Conservation (phyloP, 2,888 invertebrate species). For the Pristionchus fissidentatus region DNA sequence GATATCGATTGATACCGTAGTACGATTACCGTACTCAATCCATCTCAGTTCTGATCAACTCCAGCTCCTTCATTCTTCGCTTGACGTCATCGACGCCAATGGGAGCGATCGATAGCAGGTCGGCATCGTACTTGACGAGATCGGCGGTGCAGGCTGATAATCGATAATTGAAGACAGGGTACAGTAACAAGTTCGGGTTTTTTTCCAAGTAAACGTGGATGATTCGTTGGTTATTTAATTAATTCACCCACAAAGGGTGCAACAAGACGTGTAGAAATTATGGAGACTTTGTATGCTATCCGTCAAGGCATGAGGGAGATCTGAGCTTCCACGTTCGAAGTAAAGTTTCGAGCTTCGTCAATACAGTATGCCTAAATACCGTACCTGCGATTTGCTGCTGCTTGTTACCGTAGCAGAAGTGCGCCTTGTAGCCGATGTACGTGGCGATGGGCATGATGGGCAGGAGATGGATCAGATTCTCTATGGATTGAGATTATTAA, state of each 20-base stretch:
- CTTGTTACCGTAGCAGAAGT: constrained; percentile 63
- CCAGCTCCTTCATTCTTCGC: constrained; percentile 50
- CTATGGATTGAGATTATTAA: constrained; percentile 6
- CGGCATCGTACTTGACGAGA: constrained; percentile 55
- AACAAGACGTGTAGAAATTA: no score
- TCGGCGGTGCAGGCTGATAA: constrained; percentile 51
- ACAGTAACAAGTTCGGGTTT: no score
- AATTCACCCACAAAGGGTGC: no score
- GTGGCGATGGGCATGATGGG: constrained; percentile 62
- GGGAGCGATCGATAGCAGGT: constrained; percentile 53
- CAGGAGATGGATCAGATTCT: constrained; percentile 56
- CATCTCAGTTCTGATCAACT: not conserved
- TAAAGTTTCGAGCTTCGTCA: no score
- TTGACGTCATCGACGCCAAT: constrained; percentile 57
- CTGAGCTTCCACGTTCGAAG: not conserved
- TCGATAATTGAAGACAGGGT: not conserved
- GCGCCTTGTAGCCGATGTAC: constrained; percentile 62
- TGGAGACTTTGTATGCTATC: no score
- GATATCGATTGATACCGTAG: no score
- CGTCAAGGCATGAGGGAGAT: not conserved
- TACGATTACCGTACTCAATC: not conserved
- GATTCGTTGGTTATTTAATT: no score
- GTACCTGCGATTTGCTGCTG: constrained; percentile 53
- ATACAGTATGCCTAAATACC: no score
- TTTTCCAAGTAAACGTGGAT: no score